Evolutionary conservation across 2,888 invertebrate species (phyloP).

Genomic region (Macrosiphum euphorbiae): DNA sequence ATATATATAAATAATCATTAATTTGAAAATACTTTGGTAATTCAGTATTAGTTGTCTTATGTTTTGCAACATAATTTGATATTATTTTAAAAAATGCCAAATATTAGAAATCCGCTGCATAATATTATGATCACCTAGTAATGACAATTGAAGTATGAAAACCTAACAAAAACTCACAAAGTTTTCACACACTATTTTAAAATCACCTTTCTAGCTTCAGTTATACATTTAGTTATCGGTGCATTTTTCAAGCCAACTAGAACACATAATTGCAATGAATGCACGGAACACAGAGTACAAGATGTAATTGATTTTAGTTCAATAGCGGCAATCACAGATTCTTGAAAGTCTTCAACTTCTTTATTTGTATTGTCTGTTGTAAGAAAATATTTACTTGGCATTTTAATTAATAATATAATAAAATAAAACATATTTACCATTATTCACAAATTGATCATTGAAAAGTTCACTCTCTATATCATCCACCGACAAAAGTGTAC

Average conservation of each 20-base stretch:
- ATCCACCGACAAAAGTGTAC: background rate
- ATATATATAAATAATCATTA: no score
- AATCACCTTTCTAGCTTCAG: background rate
- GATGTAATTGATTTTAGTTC: constrained; percentile 4
- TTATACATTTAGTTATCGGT: background rate
- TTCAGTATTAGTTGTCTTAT: background rate
- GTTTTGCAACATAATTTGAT: background rate
- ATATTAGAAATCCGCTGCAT: background rate
- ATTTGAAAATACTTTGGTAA: background rate
- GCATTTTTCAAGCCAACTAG: background rate
- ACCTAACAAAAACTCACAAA: background rate
- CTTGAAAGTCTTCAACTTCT: background rate
- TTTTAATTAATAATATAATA: background rate
- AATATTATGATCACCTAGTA: background rate
- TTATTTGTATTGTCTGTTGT: background rate
- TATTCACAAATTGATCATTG: constrained; percentile 1
- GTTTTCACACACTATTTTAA: constrained; percentile 8
- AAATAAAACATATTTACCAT: background rate
- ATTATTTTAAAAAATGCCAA: background rate
- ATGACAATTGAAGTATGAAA: no score
- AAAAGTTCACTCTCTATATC: background rate
- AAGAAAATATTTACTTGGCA: background rate
- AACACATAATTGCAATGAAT: background rate
- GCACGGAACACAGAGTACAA: background rate
- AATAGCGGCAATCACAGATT: background rate